A percentile compares a stretch with the other conserved stretches of the same genome.
phyloP scores from a whole-genome alignment of 2,888 invertebrate species.

The Priapulus caudatus region DNA sequence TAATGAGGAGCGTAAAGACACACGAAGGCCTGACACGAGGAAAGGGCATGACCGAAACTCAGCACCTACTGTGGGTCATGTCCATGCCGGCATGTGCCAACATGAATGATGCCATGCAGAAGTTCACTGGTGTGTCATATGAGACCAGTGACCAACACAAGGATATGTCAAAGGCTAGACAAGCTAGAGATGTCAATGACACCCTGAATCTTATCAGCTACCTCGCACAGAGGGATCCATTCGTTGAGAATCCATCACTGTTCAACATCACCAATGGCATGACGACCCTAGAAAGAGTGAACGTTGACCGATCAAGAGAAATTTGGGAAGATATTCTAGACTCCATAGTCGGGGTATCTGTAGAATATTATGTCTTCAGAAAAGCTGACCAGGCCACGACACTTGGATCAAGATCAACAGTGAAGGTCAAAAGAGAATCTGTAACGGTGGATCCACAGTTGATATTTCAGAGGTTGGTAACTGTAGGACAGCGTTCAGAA shows the following conservation, averaged over 20 bases:
- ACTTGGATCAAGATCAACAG: too few relatives aligned
- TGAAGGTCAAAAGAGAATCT: too few relatives aligned
- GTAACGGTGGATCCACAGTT: too few relatives aligned
- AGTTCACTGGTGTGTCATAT: conserved; percentile 8
- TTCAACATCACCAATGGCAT: background rate
- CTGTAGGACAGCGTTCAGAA: too few relatives aligned
- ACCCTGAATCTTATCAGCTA: background rate
- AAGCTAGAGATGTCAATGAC: conserved; percentile 6
- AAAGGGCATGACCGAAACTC: conserved; percentile 18
- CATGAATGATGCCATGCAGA: too few relatives aligned
- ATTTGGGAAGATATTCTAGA: conserved; percentile 6
- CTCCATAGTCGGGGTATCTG: conserved; percentile 2
- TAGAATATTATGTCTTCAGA: conserved; percentile 5
- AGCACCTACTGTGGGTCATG: conserved; percentile 21
- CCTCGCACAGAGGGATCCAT: background rate
- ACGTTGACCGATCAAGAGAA: conserved; percentile 5
- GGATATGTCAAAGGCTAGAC: too few relatives aligned
- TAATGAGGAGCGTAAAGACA: conserved; percentile 9
- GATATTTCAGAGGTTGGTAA: too few relatives aligned
- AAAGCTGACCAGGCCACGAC: too few relatives aligned
- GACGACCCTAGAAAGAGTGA: background rate
- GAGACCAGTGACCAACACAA: conserved; percentile 10
- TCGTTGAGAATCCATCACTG: conserved; percentile 6
- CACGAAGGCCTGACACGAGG: conserved; percentile 15
- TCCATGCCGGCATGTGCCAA: too few relatives aligned